Base-by-base conservation (phyloP, 2,888 invertebrate genomes). In the Eurois occulta region DNA sequence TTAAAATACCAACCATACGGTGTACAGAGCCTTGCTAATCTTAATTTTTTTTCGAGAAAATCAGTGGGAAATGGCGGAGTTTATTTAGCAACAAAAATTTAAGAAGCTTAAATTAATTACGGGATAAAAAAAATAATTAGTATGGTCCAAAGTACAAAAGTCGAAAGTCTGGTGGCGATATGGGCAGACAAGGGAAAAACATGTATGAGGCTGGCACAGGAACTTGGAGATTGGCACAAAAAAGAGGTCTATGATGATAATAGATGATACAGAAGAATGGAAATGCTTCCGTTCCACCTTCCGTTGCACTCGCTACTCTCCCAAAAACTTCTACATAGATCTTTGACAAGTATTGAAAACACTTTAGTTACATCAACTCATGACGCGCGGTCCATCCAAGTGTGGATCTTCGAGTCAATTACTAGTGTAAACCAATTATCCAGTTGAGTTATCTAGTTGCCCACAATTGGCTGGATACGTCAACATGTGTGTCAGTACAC, bases 381-480 rank as follows among this genome's bases (percentile, higher is more conserved):
- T 58, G 65, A 72, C 35, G 58, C 46, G 28, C 8, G 11, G 35
- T 46, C 41, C 32, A 60, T 67, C 21, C 41, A 46, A 72, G 11
- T 18, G 52, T 46, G 52, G 46, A 41, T 35, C 60, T 38, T 52
- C 28, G 24, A 41, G 75, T 75, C 11, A 28, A 48, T 62, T 32
- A 62, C 52, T 38, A 24, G 38, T n/a, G 24, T 62, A 10, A 35
- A 60, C 10, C 86, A 32, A 77, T 83, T 85, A 83, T 82, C 64
- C n/a, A 77, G 70, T 85, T 81, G 77, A 81, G 58, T 65, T 28
- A 48, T 21, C 32, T 64, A 64, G 60, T 70, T 73, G 46, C 16
- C 38, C 32, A 55, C 67, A 83, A 83, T 81, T 81, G 72, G 46
- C 58, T 67, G 38, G 35, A 43, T 21, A 52, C 75, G 68, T 60